Base-by-base conservation (phyloP, 2,797 vertebrate genomes). In the Sebastes aleutianus region DNA sequence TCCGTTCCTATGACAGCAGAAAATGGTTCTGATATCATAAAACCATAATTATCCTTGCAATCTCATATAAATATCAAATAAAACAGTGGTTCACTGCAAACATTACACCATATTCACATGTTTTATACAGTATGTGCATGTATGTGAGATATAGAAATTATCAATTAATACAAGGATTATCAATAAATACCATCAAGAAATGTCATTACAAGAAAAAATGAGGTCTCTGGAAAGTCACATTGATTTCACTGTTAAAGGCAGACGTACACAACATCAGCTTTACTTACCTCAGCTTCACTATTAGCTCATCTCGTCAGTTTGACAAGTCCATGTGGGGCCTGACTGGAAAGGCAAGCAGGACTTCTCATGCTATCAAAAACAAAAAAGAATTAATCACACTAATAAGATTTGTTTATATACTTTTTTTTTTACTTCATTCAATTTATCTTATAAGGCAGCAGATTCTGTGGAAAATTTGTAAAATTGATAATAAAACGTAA, bases 21-120 rank as follows among this genome's bases (percentile, higher is more conserved):
- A 72, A 72, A 43, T 34, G 3, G 8, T 8, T 67, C n/a, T 18
- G 50, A 70, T 63, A 24, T 70, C 31, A 74, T 7, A 27, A 53
- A 43, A 29, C 5, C 20, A 8, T 56, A 10, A 64, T 77, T 68
- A 64, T 12, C 36, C 4, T 56, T 70, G 57, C 47, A 16, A 31
- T 50, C 32, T 39, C 34, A 71, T 39, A 78, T 67, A 77, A 70
- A 63, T 43, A 80, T 74, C 54, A 70, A 58, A 64, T 47, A 47
- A 18, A 47, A 43, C 20, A 43, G 2, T 6, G 61, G 24, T 56
- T 79, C 5, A 22, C 54, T 64, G 22, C 29, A 71, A 71, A 39
- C 13, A 27, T 39, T 26, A 36, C 11, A 63, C 12, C 11, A 69
- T 70, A 58, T 50, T 22, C 56, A 29, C 50, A 43, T 68, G 9